A percentile compares a stretch with the other conserved stretches of the same genome.
These are phyloP conservation scores for Myrmecobius fasciatus DNA, from an alignment of 2,113 vertebrate species.

Conservation along the genomic window DNA sequence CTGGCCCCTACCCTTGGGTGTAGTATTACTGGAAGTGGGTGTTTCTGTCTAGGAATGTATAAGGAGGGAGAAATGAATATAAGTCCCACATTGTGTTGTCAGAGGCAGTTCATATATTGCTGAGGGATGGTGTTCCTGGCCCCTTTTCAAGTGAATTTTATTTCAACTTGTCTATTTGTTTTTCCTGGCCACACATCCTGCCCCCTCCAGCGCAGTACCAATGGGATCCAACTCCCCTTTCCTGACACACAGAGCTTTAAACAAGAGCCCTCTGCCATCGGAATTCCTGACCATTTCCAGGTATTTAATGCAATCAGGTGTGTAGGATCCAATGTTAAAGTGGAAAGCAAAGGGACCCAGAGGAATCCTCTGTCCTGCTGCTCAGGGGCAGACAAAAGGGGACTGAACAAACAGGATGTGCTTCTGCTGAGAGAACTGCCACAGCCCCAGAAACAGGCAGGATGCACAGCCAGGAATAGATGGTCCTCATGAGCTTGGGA, in stretches of 20 bases:
- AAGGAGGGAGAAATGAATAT: constrained; percentile 54
- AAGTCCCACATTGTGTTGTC: constrained; percentile 60
- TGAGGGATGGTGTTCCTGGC: constrained; percentile 64
- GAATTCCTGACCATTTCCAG: constrained; percentile 88
- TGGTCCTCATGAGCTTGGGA: constrained; percentile 48
- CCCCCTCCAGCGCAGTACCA: constrained; percentile 74
- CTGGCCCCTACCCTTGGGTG: neutral
- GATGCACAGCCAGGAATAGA: constrained; percentile 60
- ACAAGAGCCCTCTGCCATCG: constrained; percentile 84
- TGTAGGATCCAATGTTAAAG: constrained; percentile 84
- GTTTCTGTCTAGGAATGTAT: neutral
- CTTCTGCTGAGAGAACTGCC: constrained; percentile 69
- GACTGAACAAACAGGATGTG: constrained; percentile 86
- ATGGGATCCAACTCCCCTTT: constrained; percentile 82
- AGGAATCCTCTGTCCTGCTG: constrained; percentile 79
- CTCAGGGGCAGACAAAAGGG: constrained; percentile 80
- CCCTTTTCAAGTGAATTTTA: constrained; percentile 81
- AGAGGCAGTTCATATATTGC: constrained; percentile 40
- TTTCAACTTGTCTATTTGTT: constrained; percentile 81
- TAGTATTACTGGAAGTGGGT: constrained; percentile 1
- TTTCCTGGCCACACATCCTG: constrained; percentile 85
- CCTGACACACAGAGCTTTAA: constrained; percentile 82
- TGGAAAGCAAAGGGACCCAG: constrained; percentile 77
- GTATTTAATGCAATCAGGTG: constrained; percentile 84
- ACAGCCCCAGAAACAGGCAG: constrained; percentile 54